These are phyloP conservation scores for Alosa sapidissima DNA, from an alignment of 2,797 vertebrate genomes.

Conservation along the genomic window DNA sequence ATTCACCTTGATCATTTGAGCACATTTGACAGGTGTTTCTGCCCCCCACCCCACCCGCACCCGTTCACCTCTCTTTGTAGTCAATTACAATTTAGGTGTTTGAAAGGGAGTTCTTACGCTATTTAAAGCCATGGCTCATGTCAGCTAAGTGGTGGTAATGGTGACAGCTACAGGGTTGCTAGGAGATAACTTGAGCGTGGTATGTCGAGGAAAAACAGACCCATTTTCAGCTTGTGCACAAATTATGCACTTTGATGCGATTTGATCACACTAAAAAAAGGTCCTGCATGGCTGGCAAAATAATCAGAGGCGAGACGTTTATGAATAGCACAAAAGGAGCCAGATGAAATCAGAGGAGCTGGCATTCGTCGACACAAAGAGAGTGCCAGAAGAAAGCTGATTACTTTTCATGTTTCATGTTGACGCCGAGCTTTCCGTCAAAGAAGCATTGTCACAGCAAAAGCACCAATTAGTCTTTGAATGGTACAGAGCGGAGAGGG, in stretches of 20 bases:
- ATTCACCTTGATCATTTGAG: conserved; percentile 62
- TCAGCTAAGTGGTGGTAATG: conserved; percentile 3
- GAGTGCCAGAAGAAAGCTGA: conserved; percentile 50
- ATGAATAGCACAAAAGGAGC: conserved; percentile 23
- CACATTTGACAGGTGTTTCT: conserved; percentile 52
- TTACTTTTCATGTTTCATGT: conserved; percentile 51
- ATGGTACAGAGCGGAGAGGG: neutral
- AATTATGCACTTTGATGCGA: conserved; percentile 56
- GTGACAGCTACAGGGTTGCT: conserved; percentile 45
- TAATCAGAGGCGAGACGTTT: neutral
- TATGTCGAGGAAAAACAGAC: conserved; percentile 11
- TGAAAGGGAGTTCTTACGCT: conserved; percentile 44
- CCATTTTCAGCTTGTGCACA: conserved; percentile 48
- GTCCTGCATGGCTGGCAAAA: conserved; percentile 27
- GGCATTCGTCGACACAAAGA: conserved; percentile 30
- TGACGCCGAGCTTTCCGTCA: conserved; percentile 50
- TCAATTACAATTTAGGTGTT: conserved; percentile 34
- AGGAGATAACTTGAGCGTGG: conserved; percentile 33
- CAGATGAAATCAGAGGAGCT: conserved; percentile 32
- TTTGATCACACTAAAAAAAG: conserved; percentile 45
- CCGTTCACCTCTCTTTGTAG: neutral
- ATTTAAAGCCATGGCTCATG: conserved; percentile 47
- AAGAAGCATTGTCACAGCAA: conserved; percentile 55
- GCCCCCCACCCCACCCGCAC: conserved; percentile 11
- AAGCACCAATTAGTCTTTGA: conserved; percentile 37